Base-by-base conservation (phyloP, 1,140 invertebrate species). In the Brachionus manjavacas region DNA sequence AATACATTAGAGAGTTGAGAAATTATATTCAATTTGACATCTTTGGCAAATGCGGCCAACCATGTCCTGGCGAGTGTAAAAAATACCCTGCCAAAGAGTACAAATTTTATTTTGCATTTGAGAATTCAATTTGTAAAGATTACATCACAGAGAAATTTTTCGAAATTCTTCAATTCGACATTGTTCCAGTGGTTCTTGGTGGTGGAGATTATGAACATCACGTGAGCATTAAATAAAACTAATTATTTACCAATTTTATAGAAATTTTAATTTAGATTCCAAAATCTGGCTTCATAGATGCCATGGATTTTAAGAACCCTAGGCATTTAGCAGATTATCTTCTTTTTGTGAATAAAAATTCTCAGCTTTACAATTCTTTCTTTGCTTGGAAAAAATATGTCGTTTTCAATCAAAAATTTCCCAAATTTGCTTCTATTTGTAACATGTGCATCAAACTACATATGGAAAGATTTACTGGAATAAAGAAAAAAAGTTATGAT, bases 111-210 rank as follows among this genome's bases (percentile, higher is more conserved):
- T 85, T 85, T n/a, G 84, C 85, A 11, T 85, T 85, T 28, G 85
- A 85, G 74, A 85, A 85, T 81, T 46, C 55, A 4, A 20, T 85
- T 4, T 85, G 85, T 85, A 49, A 70, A 16, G 84, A 85, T 81
- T 85, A 85, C 43, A 39, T 85, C 7, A 85, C 85, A n/a, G 85
- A 85, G 46, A 85, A 85, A 43, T 83, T 85, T 31, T 85, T 81
- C 35, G 43, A 28, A 25, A 25, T 46, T 0, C 35, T 85, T 3
- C 14, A 41, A 43, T 43, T 49, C 41, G 12, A 28, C 11, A 64
- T 85, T n/a, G 84, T 85, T 14, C 85, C 85, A 4, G 46, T 85
- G 3, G 85, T 85, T 11, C 43, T 43, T 41, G 80, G 80, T 52
- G 55, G 80, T 8, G 41, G 55, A 14, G 43, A 83, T 68, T 83